These are phyloP conservation scores for Eucidaris tribuloides DNA, from an alignment of 35 echinoderm and acorn worm genomes.

Conservation along the genomic window DNA sequence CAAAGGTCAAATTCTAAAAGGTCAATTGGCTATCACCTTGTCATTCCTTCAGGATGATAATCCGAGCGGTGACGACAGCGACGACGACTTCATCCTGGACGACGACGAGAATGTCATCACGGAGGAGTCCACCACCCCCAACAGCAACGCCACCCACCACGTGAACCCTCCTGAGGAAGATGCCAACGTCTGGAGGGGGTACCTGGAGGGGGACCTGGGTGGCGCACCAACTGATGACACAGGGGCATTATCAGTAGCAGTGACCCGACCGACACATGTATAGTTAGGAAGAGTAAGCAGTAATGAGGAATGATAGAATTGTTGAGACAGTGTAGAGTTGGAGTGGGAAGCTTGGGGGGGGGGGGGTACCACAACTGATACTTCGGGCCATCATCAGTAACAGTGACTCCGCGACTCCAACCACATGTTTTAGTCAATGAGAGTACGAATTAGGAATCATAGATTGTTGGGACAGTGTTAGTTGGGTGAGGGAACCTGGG, in stretches of 20 bases:
- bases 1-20: no score
- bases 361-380: constrained; percentile 55
- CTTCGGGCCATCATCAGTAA: constrained; percentile 20
- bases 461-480: background rate
- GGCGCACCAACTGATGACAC: background rate
- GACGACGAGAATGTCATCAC: constrained; percentile 38
- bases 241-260: no score
- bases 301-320: no score
- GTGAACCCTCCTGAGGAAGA: constrained; percentile 48
- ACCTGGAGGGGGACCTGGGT: background rate
- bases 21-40: background rate
- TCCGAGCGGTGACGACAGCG: constrained; percentile 69
- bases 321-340: no score
- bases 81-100: constrained; percentile 85
- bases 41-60: constrained; percentile 50
- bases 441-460: background rate
- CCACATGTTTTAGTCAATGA: no score
- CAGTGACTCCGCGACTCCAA: background rate
- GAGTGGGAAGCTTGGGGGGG: no score
- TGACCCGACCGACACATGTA: background rate
- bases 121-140: background rate
- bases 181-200: no score
- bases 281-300: background rate
- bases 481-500: constrained; percentile 41
- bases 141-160: background rate